Percentiles rank a stretch among this genome's conserved stretches.
Conservation (phyloP, 2,797 vertebrate genomes). For the Manis crassicaudata region DNA sequence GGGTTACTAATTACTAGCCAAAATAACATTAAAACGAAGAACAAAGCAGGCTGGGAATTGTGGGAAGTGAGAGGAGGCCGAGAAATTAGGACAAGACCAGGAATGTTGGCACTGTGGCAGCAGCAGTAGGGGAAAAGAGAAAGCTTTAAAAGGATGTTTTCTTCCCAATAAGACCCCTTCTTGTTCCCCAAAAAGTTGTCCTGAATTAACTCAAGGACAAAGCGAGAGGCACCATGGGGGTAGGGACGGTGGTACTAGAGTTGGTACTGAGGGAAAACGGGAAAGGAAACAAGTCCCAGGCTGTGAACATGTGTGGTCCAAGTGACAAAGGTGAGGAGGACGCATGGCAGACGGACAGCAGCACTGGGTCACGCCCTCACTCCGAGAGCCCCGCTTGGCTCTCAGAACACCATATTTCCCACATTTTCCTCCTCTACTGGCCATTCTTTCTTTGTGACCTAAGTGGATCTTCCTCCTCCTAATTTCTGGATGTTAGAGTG, state of each 20-base stretch:
- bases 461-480: not conserved
- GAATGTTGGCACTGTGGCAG: not conserved
- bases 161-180: not conserved
- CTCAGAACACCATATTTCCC: not conserved
- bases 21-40: not conserved
- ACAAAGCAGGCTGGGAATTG: not conserved
- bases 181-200: not conserved
- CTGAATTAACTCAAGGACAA: not conserved
- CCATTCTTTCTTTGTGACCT: not conserved
- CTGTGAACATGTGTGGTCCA: not conserved
- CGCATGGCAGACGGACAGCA: rapidly evolving
- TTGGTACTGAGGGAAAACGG: not conserved
- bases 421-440: not conserved
- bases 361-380: too few relatives aligned
- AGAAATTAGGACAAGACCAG: not conserved
- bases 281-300: not conserved
- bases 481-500: not conserved
- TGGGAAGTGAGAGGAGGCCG: not conserved
- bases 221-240: not conserved
- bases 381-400: not conserved
- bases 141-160: not conserved
- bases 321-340: not conserved
- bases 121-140: not conserved
- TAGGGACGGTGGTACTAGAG: not conserved
- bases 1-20: not conserved